Percentiles rank a stretch among this genome's conserved stretches.
Conservation (phyloP, 64 coral and sea anemone species). For the Pachyseris speciosa region DNA sequence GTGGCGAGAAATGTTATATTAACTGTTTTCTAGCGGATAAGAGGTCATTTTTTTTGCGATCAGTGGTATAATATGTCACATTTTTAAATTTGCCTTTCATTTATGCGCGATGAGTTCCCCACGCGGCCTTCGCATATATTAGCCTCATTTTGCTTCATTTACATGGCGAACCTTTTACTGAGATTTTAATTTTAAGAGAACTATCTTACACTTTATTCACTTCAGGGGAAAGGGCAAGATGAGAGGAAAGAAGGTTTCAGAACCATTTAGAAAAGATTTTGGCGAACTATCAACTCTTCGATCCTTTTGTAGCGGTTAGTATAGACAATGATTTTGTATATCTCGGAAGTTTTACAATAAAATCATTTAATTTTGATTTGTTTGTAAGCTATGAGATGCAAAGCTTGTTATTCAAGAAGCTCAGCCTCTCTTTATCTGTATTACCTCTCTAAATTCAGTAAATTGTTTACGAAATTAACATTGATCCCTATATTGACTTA, state of each 20-base stretch:
- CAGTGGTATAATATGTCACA: too few relatives aligned
- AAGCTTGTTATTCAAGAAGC: not conserved
- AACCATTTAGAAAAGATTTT: constrained; percentile 36
- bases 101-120: too few relatives aligned
- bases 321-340: not conserved
- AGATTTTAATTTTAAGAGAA: not conserved
- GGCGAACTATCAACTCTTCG: constrained; percentile 21
- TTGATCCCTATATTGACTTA: too few relatives aligned
- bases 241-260: constrained; percentile 30
- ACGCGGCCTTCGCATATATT: too few relatives aligned
- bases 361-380: not conserved
- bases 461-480: too few relatives aligned
- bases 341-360: not conserved
- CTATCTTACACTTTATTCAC: not conserved
- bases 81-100: too few relatives aligned
- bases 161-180: too few relatives aligned
- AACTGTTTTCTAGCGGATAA: too few relatives aligned
- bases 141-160: too few relatives aligned
- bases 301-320: constrained; percentile 56
- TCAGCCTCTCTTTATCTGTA: too few relatives aligned
- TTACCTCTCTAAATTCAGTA: too few relatives aligned
- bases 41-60: too few relatives aligned
- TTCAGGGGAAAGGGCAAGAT: constrained; percentile 41
- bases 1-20: not conserved
- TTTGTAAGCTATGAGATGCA: not conserved